phyloP scores from a whole-genome alignment of 2,113 vertebrate species.

The Campylorhamphus procurvoides region DNA sequence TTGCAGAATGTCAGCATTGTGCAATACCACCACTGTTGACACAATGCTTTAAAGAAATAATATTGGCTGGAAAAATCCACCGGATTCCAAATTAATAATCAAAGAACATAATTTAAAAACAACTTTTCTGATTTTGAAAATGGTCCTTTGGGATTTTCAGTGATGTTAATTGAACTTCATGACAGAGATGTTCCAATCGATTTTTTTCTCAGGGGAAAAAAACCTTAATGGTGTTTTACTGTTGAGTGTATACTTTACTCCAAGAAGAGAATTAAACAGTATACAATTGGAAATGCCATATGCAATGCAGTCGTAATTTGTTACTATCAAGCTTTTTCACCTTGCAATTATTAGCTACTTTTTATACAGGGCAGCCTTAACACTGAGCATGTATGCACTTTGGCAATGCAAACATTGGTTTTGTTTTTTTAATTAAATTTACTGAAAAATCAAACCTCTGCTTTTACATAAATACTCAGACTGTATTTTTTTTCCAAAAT shows the following conservation, averaged over 20 bases:
- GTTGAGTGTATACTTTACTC: not conserved
- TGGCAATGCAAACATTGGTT: not conserved
- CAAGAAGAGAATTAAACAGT: not conserved
- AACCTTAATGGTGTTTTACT: not conserved
- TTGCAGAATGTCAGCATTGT: not conserved
- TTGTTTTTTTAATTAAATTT: not conserved
- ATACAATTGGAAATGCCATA: not conserved
- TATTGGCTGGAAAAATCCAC: not conserved
- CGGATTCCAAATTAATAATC: not conserved
- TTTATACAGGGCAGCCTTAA: not conserved
- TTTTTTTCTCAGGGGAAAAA: not conserved
- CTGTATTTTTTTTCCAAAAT: not conserved
- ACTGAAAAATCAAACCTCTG: not conserved
- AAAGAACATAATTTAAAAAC: not conserved
- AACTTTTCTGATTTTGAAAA: not conserved
- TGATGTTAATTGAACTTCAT: not conserved
- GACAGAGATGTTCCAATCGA: not conserved
- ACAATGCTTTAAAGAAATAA: not conserved
- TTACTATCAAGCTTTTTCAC: not conserved
- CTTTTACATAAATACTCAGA: not conserved
- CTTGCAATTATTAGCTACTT: not conserved
- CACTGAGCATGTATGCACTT: not conserved
- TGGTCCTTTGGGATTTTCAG: not conserved
- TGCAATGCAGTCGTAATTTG: not conserved
- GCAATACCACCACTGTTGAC: not conserved